Conservation (phyloP, 2,113 vertebrate species). For the Mustelus asterias region DNA sequence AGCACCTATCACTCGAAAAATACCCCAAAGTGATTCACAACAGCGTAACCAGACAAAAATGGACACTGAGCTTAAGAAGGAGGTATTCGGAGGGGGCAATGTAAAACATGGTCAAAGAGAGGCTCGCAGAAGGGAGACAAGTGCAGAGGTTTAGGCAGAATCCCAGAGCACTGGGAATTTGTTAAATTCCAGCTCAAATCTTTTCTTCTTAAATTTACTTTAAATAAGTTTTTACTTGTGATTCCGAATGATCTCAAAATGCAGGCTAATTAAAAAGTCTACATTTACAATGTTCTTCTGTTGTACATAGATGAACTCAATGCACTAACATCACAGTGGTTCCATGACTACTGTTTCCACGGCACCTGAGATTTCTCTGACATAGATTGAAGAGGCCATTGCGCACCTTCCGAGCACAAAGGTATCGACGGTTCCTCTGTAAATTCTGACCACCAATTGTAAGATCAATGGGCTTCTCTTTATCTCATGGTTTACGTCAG, state of each 20-base stretch:
- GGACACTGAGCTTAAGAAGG: background rate
- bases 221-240: background rate
- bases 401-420: background rate
- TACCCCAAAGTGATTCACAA: background rate
- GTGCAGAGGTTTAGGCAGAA: background rate
- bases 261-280: background rate
- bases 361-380: background rate
- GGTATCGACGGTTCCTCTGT: background rate
- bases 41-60: background rate
- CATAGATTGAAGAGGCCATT: background rate
- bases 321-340: background rate
- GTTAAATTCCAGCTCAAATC: background rate
- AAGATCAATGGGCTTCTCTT: background rate
- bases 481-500: background rate
- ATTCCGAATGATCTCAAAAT: background rate
- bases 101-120: no score
- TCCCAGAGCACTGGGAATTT: background rate
- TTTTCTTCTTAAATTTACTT: background rate
- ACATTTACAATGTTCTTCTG: background rate
- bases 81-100: background rate
- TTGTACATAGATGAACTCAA: background rate
- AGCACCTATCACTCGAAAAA: background rate
- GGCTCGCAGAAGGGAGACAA: background rate
- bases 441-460: background rate
- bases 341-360: constrained; percentile 37